phyloP scores from a whole-genome alignment of 2,888 invertebrate species.

The Drosophila tripunctata region DNA sequence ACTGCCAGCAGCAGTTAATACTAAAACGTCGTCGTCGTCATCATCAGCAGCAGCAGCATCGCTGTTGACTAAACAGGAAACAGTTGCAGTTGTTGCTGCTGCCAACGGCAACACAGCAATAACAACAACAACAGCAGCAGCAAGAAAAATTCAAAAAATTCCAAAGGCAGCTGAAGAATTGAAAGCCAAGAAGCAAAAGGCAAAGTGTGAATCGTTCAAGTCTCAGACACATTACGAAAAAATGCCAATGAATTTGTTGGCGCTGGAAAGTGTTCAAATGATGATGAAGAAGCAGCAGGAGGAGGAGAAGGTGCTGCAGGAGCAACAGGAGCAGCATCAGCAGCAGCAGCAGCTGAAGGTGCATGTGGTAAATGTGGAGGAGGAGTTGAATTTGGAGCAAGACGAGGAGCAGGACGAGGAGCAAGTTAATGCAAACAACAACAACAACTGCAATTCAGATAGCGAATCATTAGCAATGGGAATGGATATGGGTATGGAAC shows the following conservation, averaged over 20 bases:
- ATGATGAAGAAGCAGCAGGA: not conserved
- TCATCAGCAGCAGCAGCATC: constrained; percentile 23
- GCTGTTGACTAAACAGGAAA: constrained; percentile 75
- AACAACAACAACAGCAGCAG: constrained; percentile 24
- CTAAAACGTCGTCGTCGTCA: constrained; percentile 42
- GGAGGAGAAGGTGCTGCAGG: not conserved
- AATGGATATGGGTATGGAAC: constrained; percentile 42
- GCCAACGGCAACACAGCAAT: constrained; percentile 31
- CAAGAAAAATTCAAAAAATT: constrained; percentile 72
- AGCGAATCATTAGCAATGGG: constrained; percentile 54
- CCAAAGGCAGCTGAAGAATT: constrained; percentile 77
- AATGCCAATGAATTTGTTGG: constrained; percentile 75
- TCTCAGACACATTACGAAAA: constrained; percentile 60
- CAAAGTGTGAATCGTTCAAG: constrained; percentile 63
- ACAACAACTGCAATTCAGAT: constrained; percentile 50
- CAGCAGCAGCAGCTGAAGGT: not conserved
- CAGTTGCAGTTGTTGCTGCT: constrained; percentile 70
- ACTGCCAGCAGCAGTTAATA: constrained; percentile 59
- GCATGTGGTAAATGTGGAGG: too few species aligned
- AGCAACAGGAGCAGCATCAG: not conserved
- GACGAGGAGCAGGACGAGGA: not conserved
- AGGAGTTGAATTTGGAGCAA: not conserved
- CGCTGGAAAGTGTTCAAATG: constrained; percentile 63
- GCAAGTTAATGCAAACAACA: not conserved
- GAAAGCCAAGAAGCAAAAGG: constrained; percentile 67